phyloP scores from a whole-genome alignment of 1,140 invertebrate species.

The Sminthurinus signatus region DNA sequence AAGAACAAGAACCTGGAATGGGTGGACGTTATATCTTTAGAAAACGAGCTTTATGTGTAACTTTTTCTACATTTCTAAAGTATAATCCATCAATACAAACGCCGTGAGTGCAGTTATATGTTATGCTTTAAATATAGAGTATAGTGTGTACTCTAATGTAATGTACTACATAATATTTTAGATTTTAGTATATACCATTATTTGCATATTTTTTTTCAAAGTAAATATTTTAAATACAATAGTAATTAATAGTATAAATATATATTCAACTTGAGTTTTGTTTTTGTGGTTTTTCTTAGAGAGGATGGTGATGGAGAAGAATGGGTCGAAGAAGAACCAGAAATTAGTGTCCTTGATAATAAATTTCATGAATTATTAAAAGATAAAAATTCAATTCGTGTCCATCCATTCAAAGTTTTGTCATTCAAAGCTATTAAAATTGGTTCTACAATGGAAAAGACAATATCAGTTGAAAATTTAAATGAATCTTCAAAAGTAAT shows the following conservation, averaged over 20 bases:
- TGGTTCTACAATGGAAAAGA: background rate
- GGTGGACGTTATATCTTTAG: background rate
- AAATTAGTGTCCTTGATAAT: background rate
- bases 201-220: too few relatives aligned
- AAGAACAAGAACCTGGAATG: background rate
- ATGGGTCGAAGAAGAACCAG: background rate
- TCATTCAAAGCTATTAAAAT: constrained; percentile 7
- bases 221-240: too few relatives aligned
- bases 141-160: background rate
- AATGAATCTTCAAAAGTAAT: background rate
- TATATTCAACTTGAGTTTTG: too few relatives aligned
- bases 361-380: background rate
- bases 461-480: constrained; percentile 7
- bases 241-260: too few relatives aligned
- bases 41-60: background rate
- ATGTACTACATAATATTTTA: background rate
- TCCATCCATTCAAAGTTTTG: constrained; percentile 6
- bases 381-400: constrained; percentile 7
- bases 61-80: too few relatives aligned
- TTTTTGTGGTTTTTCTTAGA: background rate
- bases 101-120: background rate
- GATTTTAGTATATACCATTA: too few relatives aligned
- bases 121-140: background rate
- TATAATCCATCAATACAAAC: background rate
- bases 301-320: background rate